Evolutionary conservation across 2,888 invertebrate species (phyloP).

Genomic region (Amphiduros pacificus): DNA sequence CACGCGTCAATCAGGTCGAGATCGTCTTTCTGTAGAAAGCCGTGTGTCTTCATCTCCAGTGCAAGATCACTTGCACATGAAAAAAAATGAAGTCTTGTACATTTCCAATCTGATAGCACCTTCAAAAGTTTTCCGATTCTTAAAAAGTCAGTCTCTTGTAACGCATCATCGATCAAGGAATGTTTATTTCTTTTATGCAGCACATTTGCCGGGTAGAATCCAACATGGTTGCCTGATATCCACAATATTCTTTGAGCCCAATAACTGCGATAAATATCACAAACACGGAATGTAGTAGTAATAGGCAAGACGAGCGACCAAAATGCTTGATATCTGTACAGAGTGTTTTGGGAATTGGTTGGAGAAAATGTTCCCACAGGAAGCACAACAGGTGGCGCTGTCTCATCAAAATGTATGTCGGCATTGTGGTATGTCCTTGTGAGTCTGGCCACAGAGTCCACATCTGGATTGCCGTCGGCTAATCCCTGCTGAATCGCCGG

Average conservation of each 20-base stretch:
- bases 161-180: constrained; percentile 32
- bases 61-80: constrained; percentile 29
- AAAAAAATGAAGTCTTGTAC: constrained; percentile 27
- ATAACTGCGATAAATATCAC: constrained; percentile 45
- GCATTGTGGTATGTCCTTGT: constrained; percentile 29
- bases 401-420: constrained; percentile 36
- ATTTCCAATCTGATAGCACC: constrained; percentile 32
- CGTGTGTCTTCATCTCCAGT: constrained; percentile 21
- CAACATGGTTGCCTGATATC: constrained; percentile 34
- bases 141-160: constrained; percentile 34
- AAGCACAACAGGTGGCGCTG: constrained; percentile 37
- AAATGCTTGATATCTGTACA: constrained; percentile 38
- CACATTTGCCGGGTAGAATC: constrained; percentile 34
- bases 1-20: constrained; percentile 31
- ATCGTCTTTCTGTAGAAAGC: constrained; percentile 25
- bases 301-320: constrained; percentile 41
- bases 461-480: constrained; percentile 45
- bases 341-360: constrained; percentile 45
- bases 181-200: constrained; percentile 37
- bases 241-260: constrained; percentile 41
- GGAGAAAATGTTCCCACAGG: constrained; percentile 37
- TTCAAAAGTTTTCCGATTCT: constrained; percentile 28
- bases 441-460: constrained; percentile 44
- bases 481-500: constrained; percentile 43
- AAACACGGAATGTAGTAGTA: constrained; percentile 34